Evolutionary conservation across 2,113 vertebrate species (phyloP), one percentile per base, ranked within the genome.

Genomic region (Malurus elegans): DNA sequence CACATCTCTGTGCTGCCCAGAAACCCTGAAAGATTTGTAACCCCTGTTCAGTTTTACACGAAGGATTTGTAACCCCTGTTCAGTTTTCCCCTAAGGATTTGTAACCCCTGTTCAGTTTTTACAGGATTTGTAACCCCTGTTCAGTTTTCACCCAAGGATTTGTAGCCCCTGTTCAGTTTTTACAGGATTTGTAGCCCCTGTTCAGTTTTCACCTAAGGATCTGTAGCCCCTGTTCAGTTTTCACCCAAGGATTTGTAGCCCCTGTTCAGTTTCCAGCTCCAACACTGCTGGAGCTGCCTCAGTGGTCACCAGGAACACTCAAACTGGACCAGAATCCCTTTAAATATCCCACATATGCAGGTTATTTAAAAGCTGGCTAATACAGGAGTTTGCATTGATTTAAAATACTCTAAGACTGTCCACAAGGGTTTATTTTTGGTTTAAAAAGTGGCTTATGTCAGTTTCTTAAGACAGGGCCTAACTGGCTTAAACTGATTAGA

Each of bases 371-470:
- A 88, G 7, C 10, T 75, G 61, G 14, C 57, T 84, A 65, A 65
- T 14, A n/a, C 8, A 40, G 1, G 14, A 92, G 84, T 66, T 71
- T 57, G 62, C 62, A 90, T 40, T 60, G 1, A 25, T 65, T 91
- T 81, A 36, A 64, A 84, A 66, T 16, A 60, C 50, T 48, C n/a
- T 20, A 40, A 42, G 48, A 38, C 50, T n/a, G 54, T 13, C 58
- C 75, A 70, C 67, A 76, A 50, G 58, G 4, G 50, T 85, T 96
- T 97, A 91, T 92, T 95, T 96, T 87, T 57, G 64, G 89, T 64
- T 81, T 81, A 61, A 91, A 58, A 95, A 95, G 75, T 89, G 91
- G 94, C 86, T 95, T 96, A 95, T 53, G 86, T 12, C 61, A 50
- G 36, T 89, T 95, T 36, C 91, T 93, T 95, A 82, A 92, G 70